phyloP scores from a whole-genome alignment of 2,888 invertebrate genomes.

The Ophion ventricosus region DNA sequence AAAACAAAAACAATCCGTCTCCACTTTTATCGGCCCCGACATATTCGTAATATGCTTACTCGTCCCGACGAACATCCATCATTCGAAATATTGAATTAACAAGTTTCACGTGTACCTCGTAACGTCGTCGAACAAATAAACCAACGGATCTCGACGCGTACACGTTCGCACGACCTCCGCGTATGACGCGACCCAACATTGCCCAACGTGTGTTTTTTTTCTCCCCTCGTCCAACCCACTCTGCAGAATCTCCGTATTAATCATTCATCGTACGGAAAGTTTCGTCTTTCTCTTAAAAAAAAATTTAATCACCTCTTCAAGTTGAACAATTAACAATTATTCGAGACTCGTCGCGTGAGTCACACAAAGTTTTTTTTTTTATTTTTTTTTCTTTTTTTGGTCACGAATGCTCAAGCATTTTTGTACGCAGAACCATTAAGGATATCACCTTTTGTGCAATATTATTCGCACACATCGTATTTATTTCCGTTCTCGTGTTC shows the following conservation, averaged over 20 bases:
- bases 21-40: too few species aligned
- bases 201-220: slow-evolving; percentile 13
- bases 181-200: slow-evolving; percentile 70
- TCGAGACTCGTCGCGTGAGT: too few species aligned
- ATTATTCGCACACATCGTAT: neutral
- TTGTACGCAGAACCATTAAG: too few species aligned
- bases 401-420: too few species aligned
- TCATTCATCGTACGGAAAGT: neutral
- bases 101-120: slow-evolving; percentile 18
- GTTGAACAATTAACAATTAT: too few species aligned
- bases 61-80: slow-evolving; percentile 11
- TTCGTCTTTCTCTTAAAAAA: too few species aligned
- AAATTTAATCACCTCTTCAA: too few species aligned
- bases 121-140: neutral
- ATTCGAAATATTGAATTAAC: slow-evolving; percentile 28
- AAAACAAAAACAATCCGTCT: neutral
- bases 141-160: slow-evolving; percentile 5
- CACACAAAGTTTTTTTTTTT: too few species aligned
- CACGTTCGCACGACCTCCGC: neutral
- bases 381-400: too few species aligned
- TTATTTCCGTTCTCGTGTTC: slow-evolving; percentile 9
- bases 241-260: neutral
- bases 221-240: too few species aligned
- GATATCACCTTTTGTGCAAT: neutral
- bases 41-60: neutral